Base-by-base conservation (phyloP, 1,140 invertebrate genomes). In the Cyclargus thomasi region DNA sequence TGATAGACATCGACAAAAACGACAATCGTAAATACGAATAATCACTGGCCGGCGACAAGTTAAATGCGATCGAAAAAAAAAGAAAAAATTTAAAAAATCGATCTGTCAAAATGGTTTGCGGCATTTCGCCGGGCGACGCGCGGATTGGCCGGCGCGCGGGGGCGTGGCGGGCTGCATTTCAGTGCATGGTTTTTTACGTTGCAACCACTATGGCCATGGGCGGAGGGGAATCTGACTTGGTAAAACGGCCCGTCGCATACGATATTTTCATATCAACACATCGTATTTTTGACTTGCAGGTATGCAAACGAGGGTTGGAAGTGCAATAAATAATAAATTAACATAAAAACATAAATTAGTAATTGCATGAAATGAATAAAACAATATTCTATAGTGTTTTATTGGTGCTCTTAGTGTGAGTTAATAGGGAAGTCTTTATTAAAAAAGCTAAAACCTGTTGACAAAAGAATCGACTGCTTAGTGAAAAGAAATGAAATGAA, bases 51-150 rank as follows among this genome's bases (percentile, higher is more conserved):
- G 74, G 83, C 81, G 76, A 78, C 79, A 76, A 80, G 79, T 76
- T 70, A 67, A 67, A 59, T 67, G 68, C 72, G 69, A 47, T 69
- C 62, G 59, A 68, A 72, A 77, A 83, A 81, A 83, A 85, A 79
- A 70, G 57, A 22, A 76, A 82, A 82, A 82, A 74, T 80, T 80
- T 80, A 85, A 88, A 89, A 88, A 88, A 85, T 83, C 79, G 79
- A 86, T 83, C 82, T 88, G 86, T 88, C 86, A 90, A 88, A 86
- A 88, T 83, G 86, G 82, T 82, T 81, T 75, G 83, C 82, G 68
- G 79, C 83, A 85, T 86, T 86, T 81, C 75, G 78, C 79, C 78
- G 81, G 74, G 64, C 65, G 75, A 75, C 70, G 63, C 55, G 69
- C 53, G 72, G 57, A 90, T 90, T 88, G 87, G 85, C 67, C 71